A percentile compares a stretch with the other conserved stretches of the same genome.
Evolutionary conservation across 1,140 invertebrate genomes (phyloP).

Genomic region (Diabrotica undecimpunctata): DNA sequence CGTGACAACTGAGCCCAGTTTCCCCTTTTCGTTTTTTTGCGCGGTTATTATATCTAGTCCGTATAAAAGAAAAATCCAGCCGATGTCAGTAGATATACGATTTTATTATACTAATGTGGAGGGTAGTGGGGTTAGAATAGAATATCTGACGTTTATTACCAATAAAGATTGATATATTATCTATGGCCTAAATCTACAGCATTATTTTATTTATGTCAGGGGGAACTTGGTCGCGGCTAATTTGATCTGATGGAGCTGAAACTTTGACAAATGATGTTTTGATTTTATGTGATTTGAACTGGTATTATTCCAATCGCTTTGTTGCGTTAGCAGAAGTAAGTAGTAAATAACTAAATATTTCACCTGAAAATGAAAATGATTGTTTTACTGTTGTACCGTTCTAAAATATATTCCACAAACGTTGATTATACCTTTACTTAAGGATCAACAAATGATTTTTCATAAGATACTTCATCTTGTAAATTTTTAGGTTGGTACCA

Average conservation of each 20-base stretch:
- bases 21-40: not conserved
- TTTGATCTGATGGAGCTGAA: constrained; percentile 17
- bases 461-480: too few species aligned
- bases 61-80: constrained; percentile 7
- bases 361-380: too few species aligned
- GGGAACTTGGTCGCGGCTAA: constrained; percentile 14
- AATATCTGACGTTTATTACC: constrained; percentile 32
- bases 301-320: not conserved
- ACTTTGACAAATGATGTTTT: constrained; percentile 17
- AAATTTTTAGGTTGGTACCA: too few species aligned
- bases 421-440: too few species aligned
- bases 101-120: constrained; percentile 34
- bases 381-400: too few species aligned
- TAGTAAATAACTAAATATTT: too few species aligned
- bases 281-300: not conserved
- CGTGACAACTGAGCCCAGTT: not conserved
- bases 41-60: not conserved
- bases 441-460: too few species aligned
- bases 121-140: constrained; percentile 24
- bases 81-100: constrained; percentile 27
- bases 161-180: constrained; percentile 31
- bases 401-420: too few species aligned
- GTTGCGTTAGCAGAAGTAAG: not conserved
- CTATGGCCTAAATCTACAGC: constrained; percentile 14
- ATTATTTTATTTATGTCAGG: constrained; percentile 24